phyloP scores from a whole-genome alignment of 1,140 invertebrate genomes.

The Aradophagus sp. region DNA sequence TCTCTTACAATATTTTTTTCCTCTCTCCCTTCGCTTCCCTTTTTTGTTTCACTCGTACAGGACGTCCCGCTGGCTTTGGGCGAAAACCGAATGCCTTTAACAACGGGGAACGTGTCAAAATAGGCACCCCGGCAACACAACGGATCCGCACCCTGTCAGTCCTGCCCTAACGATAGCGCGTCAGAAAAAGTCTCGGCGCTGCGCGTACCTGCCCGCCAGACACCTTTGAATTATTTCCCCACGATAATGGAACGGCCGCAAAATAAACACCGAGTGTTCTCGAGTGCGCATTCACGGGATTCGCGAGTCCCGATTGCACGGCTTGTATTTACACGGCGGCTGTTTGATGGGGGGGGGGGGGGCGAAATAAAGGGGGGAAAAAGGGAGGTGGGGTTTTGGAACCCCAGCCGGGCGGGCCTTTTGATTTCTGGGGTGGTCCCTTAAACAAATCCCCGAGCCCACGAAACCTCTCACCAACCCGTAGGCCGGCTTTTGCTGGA shows the following conservation, averaged over 20 bases:
- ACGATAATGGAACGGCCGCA: slow-evolving; percentile 24
- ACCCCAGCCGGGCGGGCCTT: no score
- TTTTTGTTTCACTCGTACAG: slow-evolving; percentile 61
- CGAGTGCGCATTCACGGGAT: slow-evolving; percentile 29
- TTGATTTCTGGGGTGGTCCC: no score
- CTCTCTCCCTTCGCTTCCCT: no score
- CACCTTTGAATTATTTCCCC: slow-evolving; percentile 48
- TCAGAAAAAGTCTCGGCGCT: slow-evolving; percentile 39
- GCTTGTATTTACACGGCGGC: slow-evolving; percentile 15
- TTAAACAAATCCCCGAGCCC: no score
- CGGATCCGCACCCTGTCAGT: slow-evolving; percentile 39
- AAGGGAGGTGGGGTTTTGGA: no score
- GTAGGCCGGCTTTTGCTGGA: no score
- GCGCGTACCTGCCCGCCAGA: no score
- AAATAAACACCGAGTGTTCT: slow-evolving; percentile 36
- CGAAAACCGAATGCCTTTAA: slow-evolving; percentile 61
- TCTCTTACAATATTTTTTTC: slow-evolving; percentile 57
- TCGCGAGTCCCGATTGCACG: slow-evolving; percentile 28
- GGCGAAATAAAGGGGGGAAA: no score
- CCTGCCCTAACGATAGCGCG: slow-evolving; percentile 36
- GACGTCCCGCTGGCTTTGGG: slow-evolving; percentile 66
- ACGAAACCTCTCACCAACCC: no score
- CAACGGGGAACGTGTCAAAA: slow-evolving; percentile 70
- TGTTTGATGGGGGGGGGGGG: slow-evolving; percentile 13
- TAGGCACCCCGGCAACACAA: slow-evolving; percentile 56